A percentile compares a stretch with the other conserved stretches of the same genome.
Evolutionary conservation across 1,140 invertebrate species (phyloP).

Genomic region (Caerostris extrusa): DNA sequence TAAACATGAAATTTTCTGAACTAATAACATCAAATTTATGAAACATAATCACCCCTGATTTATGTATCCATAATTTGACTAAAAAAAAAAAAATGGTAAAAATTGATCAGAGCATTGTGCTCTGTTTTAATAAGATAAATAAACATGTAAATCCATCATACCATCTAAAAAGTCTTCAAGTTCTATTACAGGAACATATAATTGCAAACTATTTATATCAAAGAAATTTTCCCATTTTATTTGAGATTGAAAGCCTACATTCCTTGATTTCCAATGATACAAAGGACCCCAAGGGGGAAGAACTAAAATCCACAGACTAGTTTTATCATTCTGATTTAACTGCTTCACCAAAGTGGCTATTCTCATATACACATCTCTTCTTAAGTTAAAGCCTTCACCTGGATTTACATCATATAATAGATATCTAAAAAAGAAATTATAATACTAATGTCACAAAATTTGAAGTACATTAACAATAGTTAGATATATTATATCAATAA

Average conservation of each 20-base stretch:
- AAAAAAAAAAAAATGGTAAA: too few species aligned
- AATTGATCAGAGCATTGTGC: too few species aligned
- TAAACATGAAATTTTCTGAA: background rate
- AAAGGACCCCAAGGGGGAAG: slow-evolving; percentile 94
- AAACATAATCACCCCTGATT: background rate
- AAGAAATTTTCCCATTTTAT: slow-evolving; percentile 93
- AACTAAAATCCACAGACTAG: slow-evolving; percentile 84
- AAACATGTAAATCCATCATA: slow-evolving; percentile 13
- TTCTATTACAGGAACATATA: slow-evolving; percentile 93
- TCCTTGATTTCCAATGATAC: slow-evolving; percentile 92
- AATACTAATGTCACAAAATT: background rate
- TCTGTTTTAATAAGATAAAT: too few species aligned
- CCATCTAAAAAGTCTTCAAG: slow-evolving; percentile 88
- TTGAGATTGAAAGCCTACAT: slow-evolving; percentile 83
- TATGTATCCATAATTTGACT: background rate
- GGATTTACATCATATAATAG: slow-evolving; percentile 96
- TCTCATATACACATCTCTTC: slow-evolving; percentile 96
- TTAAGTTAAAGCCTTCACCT: slow-evolving; percentile 97
- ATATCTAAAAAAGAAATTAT: slow-evolving; percentile 82
- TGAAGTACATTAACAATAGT: background rate
- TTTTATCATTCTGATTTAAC: slow-evolving; percentile 85
- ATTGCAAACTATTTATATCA: slow-evolving; percentile 89
- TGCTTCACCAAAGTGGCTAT: slow-evolving; percentile 90
- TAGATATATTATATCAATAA: too few species aligned
- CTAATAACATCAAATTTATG: background rate